Conservation (phyloP, 2,797 vertebrate species). For the Notoglanidium macrostoma region DNA sequence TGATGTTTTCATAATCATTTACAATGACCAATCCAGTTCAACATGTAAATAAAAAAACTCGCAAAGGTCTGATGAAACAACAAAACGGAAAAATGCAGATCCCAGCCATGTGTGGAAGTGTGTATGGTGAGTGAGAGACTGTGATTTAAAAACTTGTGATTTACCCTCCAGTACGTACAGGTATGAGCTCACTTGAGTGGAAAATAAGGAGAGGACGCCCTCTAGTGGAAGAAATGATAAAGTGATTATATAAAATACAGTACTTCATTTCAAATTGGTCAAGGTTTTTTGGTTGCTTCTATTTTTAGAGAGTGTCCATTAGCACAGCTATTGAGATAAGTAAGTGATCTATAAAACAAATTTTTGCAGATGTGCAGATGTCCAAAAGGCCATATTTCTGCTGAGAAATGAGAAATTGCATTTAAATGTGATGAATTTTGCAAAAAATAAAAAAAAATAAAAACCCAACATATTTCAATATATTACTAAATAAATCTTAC, state of each 20-base stretch:
- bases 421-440: background rate
- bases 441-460: background rate
- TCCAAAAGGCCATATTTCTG: background rate
- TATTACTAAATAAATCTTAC: background rate
- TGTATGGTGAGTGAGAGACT: background rate
- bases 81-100: background rate
- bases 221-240: constrained; percentile 5
- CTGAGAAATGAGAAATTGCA: background rate
- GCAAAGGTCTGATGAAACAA: too few species aligned
- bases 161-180: background rate
- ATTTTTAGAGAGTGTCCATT: background rate
- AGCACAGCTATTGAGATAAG: background rate
- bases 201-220: background rate
- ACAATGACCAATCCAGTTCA: background rate
- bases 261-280: background rate
- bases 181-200: too few species aligned
- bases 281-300: background rate
- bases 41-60: background rate
- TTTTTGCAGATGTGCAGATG: background rate
- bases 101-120: background rate
- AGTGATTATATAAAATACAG: background rate
- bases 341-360: too few species aligned
- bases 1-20: background rate
- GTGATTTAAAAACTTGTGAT: background rate
- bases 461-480: background rate